Conservation (phyloP, 2,797 vertebrate genomes). For the Anas acuta region DNA sequence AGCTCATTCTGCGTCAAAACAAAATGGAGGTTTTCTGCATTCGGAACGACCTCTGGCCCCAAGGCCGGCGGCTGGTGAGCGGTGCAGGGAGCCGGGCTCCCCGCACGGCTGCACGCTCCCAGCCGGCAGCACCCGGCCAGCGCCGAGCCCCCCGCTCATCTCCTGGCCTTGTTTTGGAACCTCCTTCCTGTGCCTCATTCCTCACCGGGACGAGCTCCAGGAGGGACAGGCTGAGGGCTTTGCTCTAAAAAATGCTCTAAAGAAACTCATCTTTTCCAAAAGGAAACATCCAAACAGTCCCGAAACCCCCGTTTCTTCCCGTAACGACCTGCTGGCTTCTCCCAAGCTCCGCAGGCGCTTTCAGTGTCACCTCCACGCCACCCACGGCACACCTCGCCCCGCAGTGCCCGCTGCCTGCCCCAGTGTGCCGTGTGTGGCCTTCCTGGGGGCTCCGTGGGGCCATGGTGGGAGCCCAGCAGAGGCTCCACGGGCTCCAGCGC, state of each 20-base stretch:
- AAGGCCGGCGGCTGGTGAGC: not conserved
- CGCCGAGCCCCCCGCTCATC: not conserved
- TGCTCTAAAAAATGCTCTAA: not conserved
- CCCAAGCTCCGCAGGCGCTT: rapidly evolving
- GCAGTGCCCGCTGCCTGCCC: rapidly evolving
- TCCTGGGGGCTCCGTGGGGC: rapidly evolving
- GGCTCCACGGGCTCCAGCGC: not conserved
- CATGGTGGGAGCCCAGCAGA: rapidly evolving
- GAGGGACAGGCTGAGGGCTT: not conserved
- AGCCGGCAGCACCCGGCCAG: rapidly evolving
- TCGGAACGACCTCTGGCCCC: not conserved
- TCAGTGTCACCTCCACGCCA: not conserved
- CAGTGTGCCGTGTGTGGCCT: rapidly evolving
- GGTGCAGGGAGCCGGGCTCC: not conserved
- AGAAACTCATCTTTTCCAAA: not conserved
- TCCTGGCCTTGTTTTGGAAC: conserved; percentile 34
- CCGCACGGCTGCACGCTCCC: not conserved
- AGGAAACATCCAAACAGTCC: not conserved
- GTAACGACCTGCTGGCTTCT: not conserved
- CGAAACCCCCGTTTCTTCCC: not conserved
- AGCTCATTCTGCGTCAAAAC: not conserved
- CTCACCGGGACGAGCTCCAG: conserved; percentile 10
- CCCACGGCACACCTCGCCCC: not conserved
- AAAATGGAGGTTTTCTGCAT: not conserved
- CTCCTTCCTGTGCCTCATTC: conserved; percentile 69